These are phyloP conservation scores for Buathra laborator DNA, from an alignment of 2,888 invertebrate species.

Conservation along the genomic window DNA sequence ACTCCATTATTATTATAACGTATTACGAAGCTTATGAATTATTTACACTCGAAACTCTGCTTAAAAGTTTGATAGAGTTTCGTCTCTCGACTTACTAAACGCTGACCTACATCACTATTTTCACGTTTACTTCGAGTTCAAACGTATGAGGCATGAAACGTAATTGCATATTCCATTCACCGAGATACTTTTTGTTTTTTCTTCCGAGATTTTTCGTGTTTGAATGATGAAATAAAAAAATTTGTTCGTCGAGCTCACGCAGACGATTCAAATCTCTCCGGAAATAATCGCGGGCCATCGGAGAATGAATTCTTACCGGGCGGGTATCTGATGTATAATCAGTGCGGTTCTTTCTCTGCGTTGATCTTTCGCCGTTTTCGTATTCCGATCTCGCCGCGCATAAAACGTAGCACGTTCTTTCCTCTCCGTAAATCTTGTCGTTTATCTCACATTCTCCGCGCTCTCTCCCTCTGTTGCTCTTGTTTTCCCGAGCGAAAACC, in stretches of 20 bases:
- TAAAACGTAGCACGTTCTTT: constrained; percentile 1
- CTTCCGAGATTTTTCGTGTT: background rate
- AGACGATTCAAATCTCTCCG: background rate
- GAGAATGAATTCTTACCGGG: background rate
- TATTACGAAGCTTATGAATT: no score
- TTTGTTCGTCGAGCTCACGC: background rate
- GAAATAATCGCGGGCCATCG: background rate
- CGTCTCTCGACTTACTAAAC: background rate
- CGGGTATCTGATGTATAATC: background rate
- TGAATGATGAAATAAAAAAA: background rate
- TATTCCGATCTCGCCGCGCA: constrained; percentile 1
- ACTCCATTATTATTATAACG: no score
- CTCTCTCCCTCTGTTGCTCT: background rate
- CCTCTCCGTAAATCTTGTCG: background rate
- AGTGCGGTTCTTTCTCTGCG: background rate
- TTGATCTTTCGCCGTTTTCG: background rate
- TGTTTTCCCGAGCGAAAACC: background rate
- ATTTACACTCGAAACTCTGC: no score
- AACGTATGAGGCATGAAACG: background rate
- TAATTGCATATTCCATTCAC: background rate
- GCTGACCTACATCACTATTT: constrained; percentile 31
- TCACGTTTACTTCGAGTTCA: background rate
- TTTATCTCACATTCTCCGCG: constrained; percentile 4
- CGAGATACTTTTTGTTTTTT: background rate
- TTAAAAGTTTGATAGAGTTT: background rate